phyloP scores from a whole-genome alignment of 2,113 vertebrate genomes.

The Malurus cyaneus region DNA sequence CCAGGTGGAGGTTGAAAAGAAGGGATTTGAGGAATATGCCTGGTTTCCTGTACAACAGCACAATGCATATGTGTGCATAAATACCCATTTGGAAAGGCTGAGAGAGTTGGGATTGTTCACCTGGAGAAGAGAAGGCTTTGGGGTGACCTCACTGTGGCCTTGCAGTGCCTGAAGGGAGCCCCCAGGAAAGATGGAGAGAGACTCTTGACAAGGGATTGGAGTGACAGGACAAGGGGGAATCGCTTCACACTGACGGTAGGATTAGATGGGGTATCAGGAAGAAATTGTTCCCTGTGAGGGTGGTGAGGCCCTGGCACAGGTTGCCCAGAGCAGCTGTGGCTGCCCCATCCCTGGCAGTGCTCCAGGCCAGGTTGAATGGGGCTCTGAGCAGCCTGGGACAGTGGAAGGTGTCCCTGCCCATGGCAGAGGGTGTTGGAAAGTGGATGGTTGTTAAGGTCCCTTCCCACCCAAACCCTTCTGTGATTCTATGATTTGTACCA shows the following conservation, averaged over 20 bases:
- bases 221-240: background rate
- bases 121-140: background rate
- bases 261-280: rapidly evolving
- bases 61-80: background rate
- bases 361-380: rapidly evolving
- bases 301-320: background rate
- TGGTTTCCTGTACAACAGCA: background rate
- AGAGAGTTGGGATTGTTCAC: background rate
- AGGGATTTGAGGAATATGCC: background rate
- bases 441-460: background rate
- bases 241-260: background rate
- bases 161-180: background rate
- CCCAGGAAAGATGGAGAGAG: background rate
- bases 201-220: background rate
- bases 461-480: background rate
- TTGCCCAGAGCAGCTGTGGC: background rate
- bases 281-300: background rate
- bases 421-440: rapidly evolving
- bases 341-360: background rate
- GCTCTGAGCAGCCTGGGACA: rapidly evolving
- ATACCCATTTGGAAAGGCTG: background rate
- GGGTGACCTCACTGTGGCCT: background rate
- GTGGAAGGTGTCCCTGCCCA: background rate
- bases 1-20: background rate
- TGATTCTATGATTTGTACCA: background rate